Evolutionary conservation across 2,888 invertebrate genomes (phyloP).

Genomic region (Chydorus sphaericus): DNA sequence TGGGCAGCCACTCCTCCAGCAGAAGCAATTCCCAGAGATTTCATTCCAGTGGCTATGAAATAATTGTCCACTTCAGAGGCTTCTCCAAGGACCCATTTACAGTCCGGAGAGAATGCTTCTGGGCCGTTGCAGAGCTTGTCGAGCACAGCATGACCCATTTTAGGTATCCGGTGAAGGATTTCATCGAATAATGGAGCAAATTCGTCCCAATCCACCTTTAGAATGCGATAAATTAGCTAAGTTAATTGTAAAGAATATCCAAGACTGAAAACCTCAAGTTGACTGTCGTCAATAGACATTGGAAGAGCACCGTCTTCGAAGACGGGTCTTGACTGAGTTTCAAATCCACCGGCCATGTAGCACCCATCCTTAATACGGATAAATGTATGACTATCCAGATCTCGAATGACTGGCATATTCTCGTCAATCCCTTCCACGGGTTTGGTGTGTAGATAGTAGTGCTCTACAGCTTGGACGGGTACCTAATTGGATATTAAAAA

Average conservation of each 20-base stretch:
- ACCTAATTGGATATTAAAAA: too few species aligned
- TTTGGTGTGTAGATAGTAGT: constrained; percentile 82
- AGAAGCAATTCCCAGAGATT: constrained; percentile 86
- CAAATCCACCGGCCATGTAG: constrained; percentile 79
- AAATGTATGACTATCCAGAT: constrained; percentile 75
- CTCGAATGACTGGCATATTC: constrained; percentile 52
- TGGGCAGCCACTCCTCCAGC: constrained; percentile 90
- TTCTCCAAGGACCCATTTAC: constrained; percentile 89
- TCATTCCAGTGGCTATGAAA: constrained; percentile 88
- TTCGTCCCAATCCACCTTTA: constrained; percentile 92
- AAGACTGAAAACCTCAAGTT: constrained; percentile 84
- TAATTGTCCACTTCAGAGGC: constrained; percentile 83
- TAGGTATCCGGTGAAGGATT: constrained; percentile 66
- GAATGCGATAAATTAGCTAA: constrained; percentile 66
- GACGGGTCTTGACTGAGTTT: constrained; percentile 76
- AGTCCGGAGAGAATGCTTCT: constrained; percentile 93
- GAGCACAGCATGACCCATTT: constrained; percentile 53
- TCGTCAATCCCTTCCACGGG: constrained; percentile 42
- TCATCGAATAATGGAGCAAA: constrained; percentile 64
- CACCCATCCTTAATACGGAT: constrained; percentile 71
- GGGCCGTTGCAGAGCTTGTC: constrained; percentile 74
- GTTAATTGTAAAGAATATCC: constrained; percentile 67
- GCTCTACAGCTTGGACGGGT: constrained; percentile 81
- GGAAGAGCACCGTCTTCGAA: constrained; percentile 60
- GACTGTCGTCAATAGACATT: constrained; percentile 20